Conservation (phyloP, 2,797 vertebrate species). For the Sphenopsis melanotis region DNA sequence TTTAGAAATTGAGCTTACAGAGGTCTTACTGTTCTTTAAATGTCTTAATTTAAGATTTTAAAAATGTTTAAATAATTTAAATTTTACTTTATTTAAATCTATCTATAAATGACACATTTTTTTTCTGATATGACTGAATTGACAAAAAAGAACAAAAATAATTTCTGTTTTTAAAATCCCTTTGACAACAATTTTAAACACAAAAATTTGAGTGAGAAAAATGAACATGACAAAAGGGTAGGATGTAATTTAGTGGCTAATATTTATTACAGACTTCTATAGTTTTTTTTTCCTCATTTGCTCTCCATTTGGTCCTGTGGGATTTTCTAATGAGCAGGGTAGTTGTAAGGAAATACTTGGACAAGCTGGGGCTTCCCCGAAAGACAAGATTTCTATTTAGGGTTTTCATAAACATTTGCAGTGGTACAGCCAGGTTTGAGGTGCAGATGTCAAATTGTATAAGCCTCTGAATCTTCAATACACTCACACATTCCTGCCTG, state of each 20-base stretch:
- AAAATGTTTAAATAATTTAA: background rate
- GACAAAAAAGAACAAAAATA: background rate
- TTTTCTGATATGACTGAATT: background rate
- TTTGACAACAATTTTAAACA: background rate
- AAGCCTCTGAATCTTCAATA: background rate
- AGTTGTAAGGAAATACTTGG: background rate
- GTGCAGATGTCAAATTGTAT: background rate
- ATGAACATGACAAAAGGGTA: background rate
- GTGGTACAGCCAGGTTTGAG: background rate
- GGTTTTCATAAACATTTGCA: background rate
- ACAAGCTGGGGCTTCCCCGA: background rate
- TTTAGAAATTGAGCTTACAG: background rate
- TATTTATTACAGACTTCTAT: background rate
- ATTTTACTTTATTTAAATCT: background rate
- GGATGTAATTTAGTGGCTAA: background rate
- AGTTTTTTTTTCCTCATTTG: background rate
- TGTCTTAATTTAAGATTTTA: background rate
- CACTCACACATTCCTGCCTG: fast-evolving
- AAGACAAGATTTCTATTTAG: background rate
- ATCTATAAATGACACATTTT: background rate
- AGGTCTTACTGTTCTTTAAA: background rate
- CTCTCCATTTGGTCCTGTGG: background rate
- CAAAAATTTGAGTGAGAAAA: background rate
- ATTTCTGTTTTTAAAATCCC: background rate
- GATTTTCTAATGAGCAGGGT: background rate